Conservation (phyloP, 2,113 vertebrate genomes). For the Hemibagrus wyckioides region DNA sequence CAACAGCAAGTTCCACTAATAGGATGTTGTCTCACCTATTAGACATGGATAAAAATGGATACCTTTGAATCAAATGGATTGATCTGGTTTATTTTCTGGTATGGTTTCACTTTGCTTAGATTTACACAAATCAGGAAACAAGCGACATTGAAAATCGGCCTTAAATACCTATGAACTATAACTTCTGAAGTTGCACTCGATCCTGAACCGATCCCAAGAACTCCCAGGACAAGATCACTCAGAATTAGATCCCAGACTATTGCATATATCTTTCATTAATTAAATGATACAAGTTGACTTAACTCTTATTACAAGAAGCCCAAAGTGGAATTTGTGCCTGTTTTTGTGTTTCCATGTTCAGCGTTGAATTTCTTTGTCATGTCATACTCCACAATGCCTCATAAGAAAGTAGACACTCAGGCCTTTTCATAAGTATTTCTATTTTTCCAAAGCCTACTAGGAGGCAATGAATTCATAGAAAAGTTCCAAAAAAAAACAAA, state of each 20-base stretch:
- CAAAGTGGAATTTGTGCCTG: too few species aligned
- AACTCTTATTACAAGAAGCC: too few species aligned
- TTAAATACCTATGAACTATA: too few species aligned
- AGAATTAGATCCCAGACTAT: neutral
- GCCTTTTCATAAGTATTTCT: too few species aligned
- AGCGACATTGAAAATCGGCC: neutral
- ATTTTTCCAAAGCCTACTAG: too few species aligned
- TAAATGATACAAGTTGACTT: neutral
- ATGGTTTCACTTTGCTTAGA: neutral
- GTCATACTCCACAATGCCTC: too few species aligned
- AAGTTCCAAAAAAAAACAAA: too few species aligned
- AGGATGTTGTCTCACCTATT: neutral
- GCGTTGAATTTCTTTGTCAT: too few species aligned
- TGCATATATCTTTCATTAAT: neutral
- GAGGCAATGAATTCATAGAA: too few species aligned
- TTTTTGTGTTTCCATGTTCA: too few species aligned
- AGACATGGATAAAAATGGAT: neutral
- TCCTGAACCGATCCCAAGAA: neutral
- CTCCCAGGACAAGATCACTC: neutral
- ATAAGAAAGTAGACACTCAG: too few species aligned
- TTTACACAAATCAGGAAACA: neutral
- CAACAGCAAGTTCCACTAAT: neutral
- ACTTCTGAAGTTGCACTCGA: neutral
- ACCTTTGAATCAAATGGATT: neutral
- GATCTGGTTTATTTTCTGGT: neutral